Conservation (phyloP, 2,797 vertebrate genomes). For the Sparus aurata region DNA sequence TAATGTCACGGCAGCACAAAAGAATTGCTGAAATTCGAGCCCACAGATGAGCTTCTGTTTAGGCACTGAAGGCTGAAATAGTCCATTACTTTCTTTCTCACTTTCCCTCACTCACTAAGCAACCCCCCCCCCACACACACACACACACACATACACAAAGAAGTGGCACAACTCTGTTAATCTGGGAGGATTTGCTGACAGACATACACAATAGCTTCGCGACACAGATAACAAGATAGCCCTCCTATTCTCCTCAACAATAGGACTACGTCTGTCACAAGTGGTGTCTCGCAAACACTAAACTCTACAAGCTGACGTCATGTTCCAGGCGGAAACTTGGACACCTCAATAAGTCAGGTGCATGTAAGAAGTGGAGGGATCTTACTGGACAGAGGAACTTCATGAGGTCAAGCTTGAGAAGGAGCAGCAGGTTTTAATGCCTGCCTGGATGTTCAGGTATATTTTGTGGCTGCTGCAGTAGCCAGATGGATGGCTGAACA, state of each 20-base stretch:
- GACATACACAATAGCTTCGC: conserved; percentile 39
- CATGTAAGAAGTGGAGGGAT: background rate
- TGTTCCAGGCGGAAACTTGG: conserved; percentile 33
- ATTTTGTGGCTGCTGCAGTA: conserved; percentile 33
- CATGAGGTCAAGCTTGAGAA: conserved; percentile 37
- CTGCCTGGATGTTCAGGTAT: conserved; percentile 20
- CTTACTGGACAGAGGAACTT: conserved; percentile 3
- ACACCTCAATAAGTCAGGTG: conserved; percentile 15
- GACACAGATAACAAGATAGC: conserved; percentile 50
- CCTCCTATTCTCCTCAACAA: conserved; percentile 29
- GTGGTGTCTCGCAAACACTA: conserved; percentile 6
- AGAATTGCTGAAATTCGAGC: conserved; percentile 4
- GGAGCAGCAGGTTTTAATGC: conserved; percentile 21
- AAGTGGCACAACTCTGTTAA: conserved; percentile 36
- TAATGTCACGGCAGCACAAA: background rate
- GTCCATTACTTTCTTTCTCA: conserved; percentile 15
- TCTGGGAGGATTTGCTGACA: conserved; percentile 55
- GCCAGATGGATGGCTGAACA: conserved; percentile 50
- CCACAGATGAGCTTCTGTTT: background rate
- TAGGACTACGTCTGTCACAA: conserved; percentile 3
- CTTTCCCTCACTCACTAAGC: conserved; percentile 28
- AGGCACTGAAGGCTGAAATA: background rate
- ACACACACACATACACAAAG: conserved; percentile 4
- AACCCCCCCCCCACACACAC: conserved; percentile 1
- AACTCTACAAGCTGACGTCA: conserved; percentile 4